phyloP scores from a whole-genome alignment of 2,113 vertebrate genomes.

The Lophura nycthemera region DNA sequence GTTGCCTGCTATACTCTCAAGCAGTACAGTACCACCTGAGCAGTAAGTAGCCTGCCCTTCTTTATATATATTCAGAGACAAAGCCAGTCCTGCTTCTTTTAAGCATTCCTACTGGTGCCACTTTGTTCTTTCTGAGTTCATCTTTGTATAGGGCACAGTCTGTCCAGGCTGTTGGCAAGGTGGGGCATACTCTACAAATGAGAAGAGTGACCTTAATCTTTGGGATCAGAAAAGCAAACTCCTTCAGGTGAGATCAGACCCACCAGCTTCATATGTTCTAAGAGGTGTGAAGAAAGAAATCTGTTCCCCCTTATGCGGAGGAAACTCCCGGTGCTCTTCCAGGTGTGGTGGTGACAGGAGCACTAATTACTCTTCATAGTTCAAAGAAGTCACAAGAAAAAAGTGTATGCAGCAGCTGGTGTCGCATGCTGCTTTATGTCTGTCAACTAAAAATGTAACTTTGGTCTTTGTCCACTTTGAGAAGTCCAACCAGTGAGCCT shows the following conservation, averaged over 20 bases:
- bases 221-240: not conserved
- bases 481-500: constrained; percentile 26
- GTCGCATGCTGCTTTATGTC: not conserved
- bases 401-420: not conserved
- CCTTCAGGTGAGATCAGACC: not conserved
- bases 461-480: constrained; percentile 11
- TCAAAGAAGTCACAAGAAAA: not conserved
- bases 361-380: not conserved
- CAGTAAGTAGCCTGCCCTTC: not conserved
- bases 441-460: not conserved
- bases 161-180: not conserved
- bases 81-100: not conserved
- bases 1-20: not conserved
- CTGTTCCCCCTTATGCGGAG: not conserved
- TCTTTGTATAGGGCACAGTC: not conserved
- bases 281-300: not conserved
- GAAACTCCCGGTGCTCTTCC: not conserved
- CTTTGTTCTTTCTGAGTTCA: not conserved
- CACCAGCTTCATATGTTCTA: not conserved
- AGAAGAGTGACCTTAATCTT: not conserved
- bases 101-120: not conserved
- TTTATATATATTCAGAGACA: not conserved
- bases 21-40: not conserved
- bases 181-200: not conserved
- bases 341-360: not conserved